phyloP scores from a whole-genome alignment of 2,797 vertebrate species.

The Danio jaintianensis region DNA sequence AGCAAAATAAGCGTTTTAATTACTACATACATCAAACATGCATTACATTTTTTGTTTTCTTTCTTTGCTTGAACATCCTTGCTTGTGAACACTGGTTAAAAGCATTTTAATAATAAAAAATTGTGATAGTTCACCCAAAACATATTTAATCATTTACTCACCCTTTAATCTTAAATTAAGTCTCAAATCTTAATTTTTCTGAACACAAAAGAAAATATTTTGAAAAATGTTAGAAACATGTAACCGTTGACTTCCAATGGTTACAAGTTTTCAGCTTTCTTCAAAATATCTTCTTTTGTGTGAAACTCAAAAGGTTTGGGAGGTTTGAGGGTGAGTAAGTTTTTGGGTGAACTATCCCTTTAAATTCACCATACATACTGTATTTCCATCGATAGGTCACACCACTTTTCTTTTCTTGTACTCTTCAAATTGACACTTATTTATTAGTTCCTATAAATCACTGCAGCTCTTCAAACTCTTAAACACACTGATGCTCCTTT shows the following conservation, averaged over 20 bases:
- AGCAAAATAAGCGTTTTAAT: neutral
- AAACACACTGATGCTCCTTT: neutral
- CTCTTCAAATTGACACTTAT: neutral
- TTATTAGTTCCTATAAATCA: neutral
- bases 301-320: too few relatives aligned
- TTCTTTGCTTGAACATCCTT: neutral
- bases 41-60: constrained; percentile 5
- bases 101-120: constrained; percentile 5
- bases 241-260: too few relatives aligned
- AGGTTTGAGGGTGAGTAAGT: too few relatives aligned
- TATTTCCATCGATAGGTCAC: constrained; percentile 20
- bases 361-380: constrained; percentile 2
- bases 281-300: too few relatives aligned
- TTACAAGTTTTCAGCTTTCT: too few relatives aligned
- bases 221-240: too few relatives aligned
- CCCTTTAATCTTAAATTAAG: too few relatives aligned
- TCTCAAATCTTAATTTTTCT: too few relatives aligned
- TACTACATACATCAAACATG: neutral
- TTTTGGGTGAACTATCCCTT: too few relatives aligned
- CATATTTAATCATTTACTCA: too few relatives aligned
- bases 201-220: too few relatives aligned
- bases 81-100: constrained; percentile 28
- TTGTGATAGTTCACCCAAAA: too few relatives aligned
- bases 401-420: constrained; percentile 42
- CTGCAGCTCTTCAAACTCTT: constrained; percentile 13